phyloP scores from a whole-genome alignment of 2,113 vertebrate genomes.

The Malurus melanocephalus region DNA sequence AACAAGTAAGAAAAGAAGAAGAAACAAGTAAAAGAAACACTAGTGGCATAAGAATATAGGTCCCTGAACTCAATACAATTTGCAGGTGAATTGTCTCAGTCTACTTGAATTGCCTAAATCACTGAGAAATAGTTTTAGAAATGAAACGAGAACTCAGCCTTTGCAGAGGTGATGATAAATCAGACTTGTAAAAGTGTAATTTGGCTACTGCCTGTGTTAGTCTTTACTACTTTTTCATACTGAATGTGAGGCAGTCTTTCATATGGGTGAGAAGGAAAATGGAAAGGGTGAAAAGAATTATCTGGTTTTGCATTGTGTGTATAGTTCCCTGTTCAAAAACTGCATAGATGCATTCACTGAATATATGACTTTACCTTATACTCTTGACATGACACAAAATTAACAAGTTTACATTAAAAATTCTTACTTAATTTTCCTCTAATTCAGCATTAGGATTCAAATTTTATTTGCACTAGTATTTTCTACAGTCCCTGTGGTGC shows the following conservation, averaged over 20 bases:
- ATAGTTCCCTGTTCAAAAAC: background rate
- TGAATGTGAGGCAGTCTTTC: background rate
- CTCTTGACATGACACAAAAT: background rate
- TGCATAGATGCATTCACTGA: background rate
- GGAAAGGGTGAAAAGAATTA: background rate
- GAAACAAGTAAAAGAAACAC: background rate
- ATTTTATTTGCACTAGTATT: background rate
- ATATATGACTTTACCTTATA: background rate
- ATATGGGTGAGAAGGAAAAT: background rate
- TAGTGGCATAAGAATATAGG: background rate
- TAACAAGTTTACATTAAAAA: background rate
- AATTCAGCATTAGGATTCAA: background rate
- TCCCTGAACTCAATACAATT: background rate
- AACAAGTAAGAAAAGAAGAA: background rate
- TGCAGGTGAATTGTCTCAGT: background rate
- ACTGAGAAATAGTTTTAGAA: conserved; percentile 7
- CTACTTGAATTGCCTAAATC: background rate
- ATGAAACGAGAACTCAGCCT: background rate
- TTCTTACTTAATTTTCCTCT: background rate
- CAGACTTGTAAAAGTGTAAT: background rate
- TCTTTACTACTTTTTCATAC: background rate
- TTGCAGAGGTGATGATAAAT: background rate
- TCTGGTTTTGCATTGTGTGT: background rate
- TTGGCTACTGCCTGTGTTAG: background rate
- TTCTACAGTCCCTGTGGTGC: background rate